These are phyloP conservation scores for Melinaea menophilus DNA, from an alignment of 2,888 invertebrate genomes.

Conservation along the genomic window DNA sequence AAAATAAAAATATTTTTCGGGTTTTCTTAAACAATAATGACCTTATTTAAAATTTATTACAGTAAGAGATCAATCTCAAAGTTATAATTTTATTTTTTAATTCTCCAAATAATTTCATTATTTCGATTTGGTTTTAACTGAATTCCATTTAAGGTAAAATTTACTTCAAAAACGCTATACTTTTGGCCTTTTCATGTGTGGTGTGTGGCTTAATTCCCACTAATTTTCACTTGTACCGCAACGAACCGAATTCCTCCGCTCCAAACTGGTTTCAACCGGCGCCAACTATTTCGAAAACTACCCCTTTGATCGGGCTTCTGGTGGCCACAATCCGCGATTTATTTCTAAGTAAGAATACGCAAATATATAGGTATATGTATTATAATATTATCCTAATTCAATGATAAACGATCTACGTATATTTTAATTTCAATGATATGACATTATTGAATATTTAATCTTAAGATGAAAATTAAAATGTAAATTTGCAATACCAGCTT, in stretches of 20 bases:
- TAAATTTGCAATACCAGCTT: too few species aligned
- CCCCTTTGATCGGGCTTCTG: conserved; percentile 60
- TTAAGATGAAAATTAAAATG: too few species aligned
- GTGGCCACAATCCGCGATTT: conserved; percentile 55
- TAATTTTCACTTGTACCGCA: conserved; percentile 40
- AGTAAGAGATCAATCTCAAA: neutral
- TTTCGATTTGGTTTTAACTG: neutral
- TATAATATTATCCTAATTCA: neutral
- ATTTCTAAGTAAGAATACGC: conserved; percentile 35
- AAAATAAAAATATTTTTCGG: too few species aligned
- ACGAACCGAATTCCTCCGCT: conserved; percentile 40
- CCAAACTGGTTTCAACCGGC: conserved; percentile 45
- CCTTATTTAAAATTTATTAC: neutral
- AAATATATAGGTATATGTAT: neutral
- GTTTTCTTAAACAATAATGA: too few species aligned
- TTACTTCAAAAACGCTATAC: conserved; percentile 17
- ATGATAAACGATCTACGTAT: too few species aligned
- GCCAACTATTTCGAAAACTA: conserved; percentile 60
- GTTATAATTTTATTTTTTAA: too few species aligned
- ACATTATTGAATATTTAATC: too few species aligned
- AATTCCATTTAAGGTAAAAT: conserved; percentile 18
- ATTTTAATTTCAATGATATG: too few species aligned
- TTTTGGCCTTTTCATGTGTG: conserved; percentile 19
- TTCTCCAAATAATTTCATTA: neutral
- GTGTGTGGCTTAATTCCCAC: conserved; percentile 25